phyloP scores from a whole-genome alignment of 2,113 vertebrate genomes.

The Colaptes auratus region DNA sequence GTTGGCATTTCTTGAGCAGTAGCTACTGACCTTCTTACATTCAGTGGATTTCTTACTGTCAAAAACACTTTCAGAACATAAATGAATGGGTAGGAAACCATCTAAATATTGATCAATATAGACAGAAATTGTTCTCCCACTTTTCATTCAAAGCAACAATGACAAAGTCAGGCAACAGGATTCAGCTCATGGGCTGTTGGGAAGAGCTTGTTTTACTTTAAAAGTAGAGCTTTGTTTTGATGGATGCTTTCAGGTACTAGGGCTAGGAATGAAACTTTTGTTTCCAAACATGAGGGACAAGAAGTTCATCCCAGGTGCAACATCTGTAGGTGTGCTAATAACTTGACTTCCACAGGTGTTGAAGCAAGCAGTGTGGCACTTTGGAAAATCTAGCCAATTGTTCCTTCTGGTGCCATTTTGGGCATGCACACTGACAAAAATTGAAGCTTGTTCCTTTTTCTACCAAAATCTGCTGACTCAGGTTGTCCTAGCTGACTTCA shows the following conservation, averaged over 20 bases:
- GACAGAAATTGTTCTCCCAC: neutral
- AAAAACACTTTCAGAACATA: neutral
- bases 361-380: neutral
- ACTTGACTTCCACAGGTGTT: neutral
- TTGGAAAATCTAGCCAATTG: neutral
- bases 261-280: neutral
- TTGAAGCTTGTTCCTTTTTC: neutral
- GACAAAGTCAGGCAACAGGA: neutral
- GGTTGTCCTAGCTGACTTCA: neutral
- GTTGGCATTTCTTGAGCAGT: neutral
- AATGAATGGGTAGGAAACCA: conserved; percentile 3
- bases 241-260: neutral
- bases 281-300: neutral
- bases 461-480: neutral
- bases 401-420: neutral
- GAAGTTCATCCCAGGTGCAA: neutral
- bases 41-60: conserved; percentile 24
- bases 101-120: conserved; percentile 25
- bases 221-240: neutral
- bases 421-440: neutral
- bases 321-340: neutral
- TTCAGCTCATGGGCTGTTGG: neutral
- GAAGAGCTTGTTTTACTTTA: neutral
- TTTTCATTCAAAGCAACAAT: neutral
- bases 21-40: neutral